Evolutionary conservation across 2,797 vertebrate genomes (phyloP).

Genomic region (Ceyx erithaca): DNA sequence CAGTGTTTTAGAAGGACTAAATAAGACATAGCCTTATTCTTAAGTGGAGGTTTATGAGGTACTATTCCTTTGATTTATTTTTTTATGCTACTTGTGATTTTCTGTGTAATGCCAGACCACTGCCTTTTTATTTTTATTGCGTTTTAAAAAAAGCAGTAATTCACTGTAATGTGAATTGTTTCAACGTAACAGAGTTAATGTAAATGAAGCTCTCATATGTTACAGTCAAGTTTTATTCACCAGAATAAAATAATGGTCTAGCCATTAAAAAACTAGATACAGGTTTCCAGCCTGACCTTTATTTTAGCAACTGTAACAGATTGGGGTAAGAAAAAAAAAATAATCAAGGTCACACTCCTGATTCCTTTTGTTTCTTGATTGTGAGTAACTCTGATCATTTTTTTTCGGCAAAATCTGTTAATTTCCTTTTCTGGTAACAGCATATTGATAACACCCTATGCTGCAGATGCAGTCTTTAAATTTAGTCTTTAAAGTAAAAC

Average conservation of each 20-base stretch:
- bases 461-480: neutral
- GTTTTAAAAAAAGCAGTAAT: neutral
- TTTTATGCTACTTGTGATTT: neutral
- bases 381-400: neutral
- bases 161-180: neutral
- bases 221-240: neutral
- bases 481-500: neutral
- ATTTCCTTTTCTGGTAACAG: neutral
- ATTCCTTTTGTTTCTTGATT: neutral
- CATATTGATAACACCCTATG: neutral
- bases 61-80: neutral
- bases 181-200: neutral
- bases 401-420: neutral
- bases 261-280: neutral
- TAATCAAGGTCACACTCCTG: fast-evolving
- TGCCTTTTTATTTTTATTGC: neutral
- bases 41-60: neutral
- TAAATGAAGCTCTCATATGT: fast-evolving
- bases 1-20: neutral
- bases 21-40: neutral
- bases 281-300: neutral
- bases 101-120: neutral
- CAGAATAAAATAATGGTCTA: neutral
- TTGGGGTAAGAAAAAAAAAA: neutral
- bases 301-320: neutral